phyloP scores from a whole-genome alignment of 1,140 invertebrate genomes.

The Saccostrea echinata region DNA sequence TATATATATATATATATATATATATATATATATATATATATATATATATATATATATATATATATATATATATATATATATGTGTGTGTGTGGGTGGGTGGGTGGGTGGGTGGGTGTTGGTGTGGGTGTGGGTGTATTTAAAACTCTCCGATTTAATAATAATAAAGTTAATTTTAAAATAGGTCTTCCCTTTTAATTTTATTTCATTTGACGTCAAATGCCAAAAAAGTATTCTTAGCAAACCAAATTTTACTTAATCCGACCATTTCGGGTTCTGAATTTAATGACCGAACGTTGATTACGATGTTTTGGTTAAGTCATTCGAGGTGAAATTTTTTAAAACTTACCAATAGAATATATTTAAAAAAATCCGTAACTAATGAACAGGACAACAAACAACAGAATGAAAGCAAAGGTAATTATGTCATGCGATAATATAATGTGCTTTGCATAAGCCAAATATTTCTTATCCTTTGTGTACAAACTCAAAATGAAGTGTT shows the following conservation, averaged over 20 bases:
- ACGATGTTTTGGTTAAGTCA: background rate
- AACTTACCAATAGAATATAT: background rate
- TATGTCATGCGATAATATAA: slow-evolving; percentile 1
- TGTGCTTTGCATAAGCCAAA: background rate
- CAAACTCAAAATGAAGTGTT: too few species aligned
- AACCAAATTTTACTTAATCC: background rate
- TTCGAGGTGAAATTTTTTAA: slow-evolving; percentile 4
- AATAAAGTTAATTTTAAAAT: too few species aligned
- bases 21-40: too few species aligned
- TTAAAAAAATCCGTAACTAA: background rate
- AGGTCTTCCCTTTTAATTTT: background rate
- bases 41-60: too few species aligned
- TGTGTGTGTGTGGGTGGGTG: too few species aligned
- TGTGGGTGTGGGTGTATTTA: too few species aligned
- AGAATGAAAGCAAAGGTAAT: background rate
- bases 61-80: too few species aligned
- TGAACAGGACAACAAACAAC: background rate
- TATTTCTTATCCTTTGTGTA: too few species aligned
- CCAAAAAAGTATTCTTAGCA: background rate
- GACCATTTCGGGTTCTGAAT: background rate
- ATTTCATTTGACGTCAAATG: background rate
- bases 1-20: too few species aligned
- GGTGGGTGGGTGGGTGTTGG: too few species aligned
- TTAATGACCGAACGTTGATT: background rate
- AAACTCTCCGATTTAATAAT: too few species aligned